A percentile compares a stretch with the other conserved stretches of the same genome.
phyloP scores from a whole-genome alignment of 64 coral and sea anemone genomes.

The Trachythela sp. region DNA sequence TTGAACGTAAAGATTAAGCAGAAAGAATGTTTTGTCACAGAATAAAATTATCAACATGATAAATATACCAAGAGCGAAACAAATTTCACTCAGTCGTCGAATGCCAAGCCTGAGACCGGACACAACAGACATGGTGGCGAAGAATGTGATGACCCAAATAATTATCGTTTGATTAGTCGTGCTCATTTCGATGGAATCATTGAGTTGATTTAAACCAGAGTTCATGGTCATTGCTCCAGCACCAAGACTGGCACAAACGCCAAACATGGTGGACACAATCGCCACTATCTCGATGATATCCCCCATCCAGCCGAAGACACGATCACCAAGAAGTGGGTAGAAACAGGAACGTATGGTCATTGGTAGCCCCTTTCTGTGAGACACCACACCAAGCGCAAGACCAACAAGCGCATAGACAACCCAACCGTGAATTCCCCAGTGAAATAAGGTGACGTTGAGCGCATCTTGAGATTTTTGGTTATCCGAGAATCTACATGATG shows the following conservation, averaged over 20 bases:
- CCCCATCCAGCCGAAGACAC: background rate
- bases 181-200: background rate
- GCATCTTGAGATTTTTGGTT: conserved; percentile 9
- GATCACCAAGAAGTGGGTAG: background rate
- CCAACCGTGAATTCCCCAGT: conserved; percentile 7
- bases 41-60: background rate
- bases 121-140: background rate
- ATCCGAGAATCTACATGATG: background rate
- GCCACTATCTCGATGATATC: background rate
- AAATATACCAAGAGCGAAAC: background rate
- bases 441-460: background rate
- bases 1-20: background rate
- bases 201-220: background rate
- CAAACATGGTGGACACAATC: conserved; percentile 18
- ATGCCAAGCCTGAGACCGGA: conserved; percentile 2
- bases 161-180: conserved; percentile 11
- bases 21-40: background rate
- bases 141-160: conserved; percentile 18
- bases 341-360: conserved; percentile 22
- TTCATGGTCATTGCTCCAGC: conserved; percentile 18
- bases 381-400: background rate
- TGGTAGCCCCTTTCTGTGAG: background rate
- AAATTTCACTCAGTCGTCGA: background rate
- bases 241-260: background rate
- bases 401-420: background rate